phyloP scores from a whole-genome alignment of 2,113 vertebrate species.

The Prionailurus viverrinus region DNA sequence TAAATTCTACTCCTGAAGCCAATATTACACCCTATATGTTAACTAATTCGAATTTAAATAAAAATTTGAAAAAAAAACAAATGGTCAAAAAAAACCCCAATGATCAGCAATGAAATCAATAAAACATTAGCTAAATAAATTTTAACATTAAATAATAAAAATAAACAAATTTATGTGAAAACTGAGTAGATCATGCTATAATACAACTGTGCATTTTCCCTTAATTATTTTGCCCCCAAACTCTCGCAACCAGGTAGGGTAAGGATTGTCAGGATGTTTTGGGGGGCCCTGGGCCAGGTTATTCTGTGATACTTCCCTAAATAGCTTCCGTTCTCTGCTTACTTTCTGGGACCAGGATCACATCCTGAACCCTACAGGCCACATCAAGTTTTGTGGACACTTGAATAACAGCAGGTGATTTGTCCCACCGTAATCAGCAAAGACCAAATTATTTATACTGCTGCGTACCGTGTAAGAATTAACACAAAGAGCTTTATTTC shows the following conservation, averaged over 20 bases:
- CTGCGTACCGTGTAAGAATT: not conserved
- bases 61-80: too few species aligned
- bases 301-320: too few species aligned
- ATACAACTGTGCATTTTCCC: not conserved
- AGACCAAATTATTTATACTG: not conserved
- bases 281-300: not conserved
- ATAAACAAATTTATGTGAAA: not conserved
- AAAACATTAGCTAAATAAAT: too few species aligned
- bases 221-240: not conserved
- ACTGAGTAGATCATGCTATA: not conserved
- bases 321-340: not conserved
- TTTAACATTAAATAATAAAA: too few species aligned
- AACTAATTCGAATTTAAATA: too few species aligned
- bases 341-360: too few species aligned
- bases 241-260: not conserved
- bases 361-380: not conserved
- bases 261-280: not conserved
- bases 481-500: not conserved
- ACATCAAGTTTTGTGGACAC: not conserved
- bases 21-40: too few species aligned
- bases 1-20: too few species aligned
- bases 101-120: too few species aligned
- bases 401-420: not conserved
- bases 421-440: not conserved
- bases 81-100: too few species aligned